Base-by-base conservation (phyloP, 2,888 invertebrate species). In the Fissipunctia ypsillon region DNA sequence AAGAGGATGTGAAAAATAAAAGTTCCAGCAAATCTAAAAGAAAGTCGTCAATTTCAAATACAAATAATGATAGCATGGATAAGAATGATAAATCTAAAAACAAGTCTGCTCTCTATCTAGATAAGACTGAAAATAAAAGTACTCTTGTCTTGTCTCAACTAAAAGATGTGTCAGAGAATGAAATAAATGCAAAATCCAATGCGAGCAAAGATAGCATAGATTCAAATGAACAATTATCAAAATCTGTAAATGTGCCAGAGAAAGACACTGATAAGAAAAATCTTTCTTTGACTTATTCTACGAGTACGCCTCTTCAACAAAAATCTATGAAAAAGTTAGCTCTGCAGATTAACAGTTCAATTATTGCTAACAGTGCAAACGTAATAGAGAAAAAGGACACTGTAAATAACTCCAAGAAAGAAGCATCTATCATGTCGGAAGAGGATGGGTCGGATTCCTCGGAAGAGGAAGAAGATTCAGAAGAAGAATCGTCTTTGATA, bases 271-370 rank as follows among this genome's bases (percentile, higher is more conserved):
- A 89, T 45, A 91, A 91, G 67, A 91, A 90, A 76, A 93, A 91
- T 67, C 45, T 88, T 2, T 91, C 91, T 6, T 73, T 88, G 19
- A 91, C 90, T 71, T 94, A 92, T 85, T 91, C 87, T n/a, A 95
- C 95, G 68, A 94, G 95, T 83, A 95, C 95, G 28, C 95, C 95
- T 64, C 87, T 95, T 45, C 94, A 94, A 81, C 91, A 94, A 73
- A 94, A 94, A 83, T 76, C 88, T 22, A 67, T 90, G 3, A 88
- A 90, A 82, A 94, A 91, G 75, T 69, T 92, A 64, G 89, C 82
- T 43, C 86, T 93, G 76, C 90, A 91, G 78, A 91, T 93, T 1
- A 94, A 94, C 74, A 92, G 93, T 67, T 93, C 94, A 41, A 88
- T 91, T n/a, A 92, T 92, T 67, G 84, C 89, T 28, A 88, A 88